Evolutionary conservation across 2,888 invertebrate species (phyloP), one percentile per base, ranked within the genome.

Genomic region (Eupithecia tripunctaria): DNA sequence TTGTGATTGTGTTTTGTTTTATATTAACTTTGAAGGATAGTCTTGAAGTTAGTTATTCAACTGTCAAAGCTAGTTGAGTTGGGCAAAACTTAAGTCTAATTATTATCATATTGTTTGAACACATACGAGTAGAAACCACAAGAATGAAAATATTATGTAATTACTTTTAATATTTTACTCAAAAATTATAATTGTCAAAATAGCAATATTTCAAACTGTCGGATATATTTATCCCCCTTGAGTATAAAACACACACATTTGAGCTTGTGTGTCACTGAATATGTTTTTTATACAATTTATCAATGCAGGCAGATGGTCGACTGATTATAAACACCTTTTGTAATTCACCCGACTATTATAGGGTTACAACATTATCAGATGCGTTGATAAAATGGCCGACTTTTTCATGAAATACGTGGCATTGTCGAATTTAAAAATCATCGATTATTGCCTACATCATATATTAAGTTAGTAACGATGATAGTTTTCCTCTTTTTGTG

Each of bases 211-310:
- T 78, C 69, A 76, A 79, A 79, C 79, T 74, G 73, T 74, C 72
- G 74, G 75, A 79, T 71, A 76, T 77, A 80, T n/a, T n/a, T n/a
- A n/a, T 81, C 80, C 85, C 86, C 88, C 84, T 80, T 72, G 72
- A 69, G 67, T 67, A 69, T 77, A 75, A 73, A 71, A 80, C 79
- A 74, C 82, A 83, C 86, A 88, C 87, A 85, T 84, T 80, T 80
- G 81, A 82, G 81, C 72, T 76, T 82, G 88, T 87, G 86, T 88
- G 84, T 85, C 64, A 66, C 59, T 83, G 82, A 84, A 82, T 83
- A 84, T 81, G 86, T 89, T 93, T 93, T 94, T 94, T 93, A 93
- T 89, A 90, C 89, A 88, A 89, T 93, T 90, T 91, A 93, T 92
- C 92, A 93, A 92, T 91, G 86, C 85, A 86, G 89, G 89, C 94